Base-by-base conservation (phyloP, 2,888 invertebrate species). In the Trichopria drosophilae region DNA sequence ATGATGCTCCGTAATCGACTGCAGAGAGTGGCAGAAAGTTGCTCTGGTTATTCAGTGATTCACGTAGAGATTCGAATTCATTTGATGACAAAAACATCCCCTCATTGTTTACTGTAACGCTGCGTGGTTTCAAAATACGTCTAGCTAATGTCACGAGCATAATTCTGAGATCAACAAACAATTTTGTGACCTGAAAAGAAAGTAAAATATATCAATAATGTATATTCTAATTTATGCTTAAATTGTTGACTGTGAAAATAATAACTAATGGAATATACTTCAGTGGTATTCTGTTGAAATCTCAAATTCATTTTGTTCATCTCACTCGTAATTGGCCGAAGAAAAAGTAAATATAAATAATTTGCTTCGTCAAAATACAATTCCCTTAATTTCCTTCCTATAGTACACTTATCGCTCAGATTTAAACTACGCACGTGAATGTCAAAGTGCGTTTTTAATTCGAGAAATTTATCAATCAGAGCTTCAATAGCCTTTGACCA, bases 391-490 rank as follows among this genome's bases (percentile, higher is more conserved):
- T 37, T n/a, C n/a, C n/a, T n/a, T n/a, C n/a, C n/a, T n/a, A n/a
- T n/a, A n/a, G n/a, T n/a, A n/a, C n/a, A n/a, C n/a, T n/a, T n/a
- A n/a, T n/a, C n/a, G n/a, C n/a, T n/a, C n/a, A n/a, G n/a, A n/a
- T n/a, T n/a, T n/a, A n/a, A n/a, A n/a, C n/a, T n/a, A n/a, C n/a
- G n/a, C n/a, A n/a, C n/a, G n/a, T n/a, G n/a, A n/a, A n/a, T 36
- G 9, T 40, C 36, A 40, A 65, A 66, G 26, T 59, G 53, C 12
- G 49, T 47, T 54, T 62, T 59, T 28, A 63, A 45, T 48, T 60
- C 61, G 35, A 56, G 16, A 58, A 59, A 65, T 39, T 66, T 62
- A n/a, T 56, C 39, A n/a, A 63, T 12, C 22, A 58, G 60, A 23
- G 44, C 56, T 28, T 49, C 37, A 9, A 61, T 59, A 7, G 62